These are phyloP conservation scores for Stramonita haemastoma DNA, from an alignment of 2,888 invertebrate genomes.

Conservation along the genomic window DNA sequence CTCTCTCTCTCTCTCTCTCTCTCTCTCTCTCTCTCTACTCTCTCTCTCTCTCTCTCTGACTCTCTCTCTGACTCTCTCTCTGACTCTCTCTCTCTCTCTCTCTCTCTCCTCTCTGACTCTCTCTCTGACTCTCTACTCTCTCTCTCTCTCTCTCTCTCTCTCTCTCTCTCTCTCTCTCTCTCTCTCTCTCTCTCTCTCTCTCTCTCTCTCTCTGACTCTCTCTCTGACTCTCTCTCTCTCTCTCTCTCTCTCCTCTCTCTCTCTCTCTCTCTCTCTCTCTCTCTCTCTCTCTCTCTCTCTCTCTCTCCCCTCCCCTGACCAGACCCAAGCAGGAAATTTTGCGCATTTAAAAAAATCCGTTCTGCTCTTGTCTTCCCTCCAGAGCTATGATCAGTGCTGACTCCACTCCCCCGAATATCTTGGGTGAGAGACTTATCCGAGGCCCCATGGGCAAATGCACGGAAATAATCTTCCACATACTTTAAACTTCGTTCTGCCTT, in stretches of 20 bases:
- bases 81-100: slow-evolving; percentile 7
- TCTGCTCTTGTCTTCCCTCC: too few species aligned
- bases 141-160: neutral
- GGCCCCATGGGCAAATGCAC: too few species aligned
- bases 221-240: neutral
- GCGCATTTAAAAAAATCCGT: too few species aligned
- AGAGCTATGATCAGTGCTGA: too few species aligned
- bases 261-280: neutral
- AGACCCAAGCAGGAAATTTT: too few species aligned
- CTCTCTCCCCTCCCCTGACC: neutral
- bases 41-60: neutral
- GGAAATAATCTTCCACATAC: too few species aligned
- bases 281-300: neutral
- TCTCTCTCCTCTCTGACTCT: neutral
- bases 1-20: slow-evolving; percentile 2
- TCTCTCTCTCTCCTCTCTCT: neutral
- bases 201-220: neutral
- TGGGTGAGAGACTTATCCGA: too few species aligned
- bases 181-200: neutral
- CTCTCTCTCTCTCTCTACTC: neutral
- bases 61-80: neutral
- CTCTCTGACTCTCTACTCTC: neutral
- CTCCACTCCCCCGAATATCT: too few species aligned
- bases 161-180: neutral
- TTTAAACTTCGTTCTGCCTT: too few species aligned